A percentile compares a stretch with the other conserved stretches of the same genome.
Evolutionary conservation across 1,140 invertebrate genomes (phyloP).

Genomic region (Cardiocondyla obscurior): DNA sequence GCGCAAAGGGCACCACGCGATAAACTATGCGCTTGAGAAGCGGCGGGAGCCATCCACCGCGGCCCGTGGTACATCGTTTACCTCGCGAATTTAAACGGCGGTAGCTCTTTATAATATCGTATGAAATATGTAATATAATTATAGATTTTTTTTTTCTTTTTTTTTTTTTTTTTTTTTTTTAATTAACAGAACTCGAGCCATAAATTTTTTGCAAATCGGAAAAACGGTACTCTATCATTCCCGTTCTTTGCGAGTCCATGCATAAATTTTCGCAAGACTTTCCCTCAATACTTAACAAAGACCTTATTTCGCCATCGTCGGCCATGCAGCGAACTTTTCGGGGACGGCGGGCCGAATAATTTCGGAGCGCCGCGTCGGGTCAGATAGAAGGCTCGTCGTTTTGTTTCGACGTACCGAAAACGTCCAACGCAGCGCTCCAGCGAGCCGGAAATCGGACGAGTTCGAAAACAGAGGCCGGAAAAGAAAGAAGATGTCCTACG

Average conservation of each 20-base stretch:
- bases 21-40: slow-evolving; percentile 24
- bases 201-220: neutral
- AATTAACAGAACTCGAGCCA: neutral
- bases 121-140: neutral
- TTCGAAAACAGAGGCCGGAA: slow-evolving; percentile 73
- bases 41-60: neutral
- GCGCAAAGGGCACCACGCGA: slow-evolving; percentile 47
- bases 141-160: no score
- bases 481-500: slow-evolving; percentile 64
- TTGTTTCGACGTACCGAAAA: slow-evolving; percentile 49
- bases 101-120: neutral
- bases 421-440: slow-evolving; percentile 61
- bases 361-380: slow-evolving; percentile 38
- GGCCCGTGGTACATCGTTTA: neutral
- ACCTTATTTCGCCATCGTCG: slow-evolving; percentile 33
- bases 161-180: no score
- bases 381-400: slow-evolving; percentile 36
- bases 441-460: slow-evolving; percentile 74
- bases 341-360: slow-evolving; percentile 42
- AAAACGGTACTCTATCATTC: neutral
- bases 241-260: slow-evolving; percentile 36
- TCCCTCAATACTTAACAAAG: slow-evolving; percentile 40
- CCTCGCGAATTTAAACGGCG: neutral
- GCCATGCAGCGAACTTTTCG: slow-evolving; percentile 28
- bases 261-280: slow-evolving; percentile 38